Conservation (phyloP, 1,140 invertebrate genomes). For the Brachionus asplanchnoidis region DNA sequence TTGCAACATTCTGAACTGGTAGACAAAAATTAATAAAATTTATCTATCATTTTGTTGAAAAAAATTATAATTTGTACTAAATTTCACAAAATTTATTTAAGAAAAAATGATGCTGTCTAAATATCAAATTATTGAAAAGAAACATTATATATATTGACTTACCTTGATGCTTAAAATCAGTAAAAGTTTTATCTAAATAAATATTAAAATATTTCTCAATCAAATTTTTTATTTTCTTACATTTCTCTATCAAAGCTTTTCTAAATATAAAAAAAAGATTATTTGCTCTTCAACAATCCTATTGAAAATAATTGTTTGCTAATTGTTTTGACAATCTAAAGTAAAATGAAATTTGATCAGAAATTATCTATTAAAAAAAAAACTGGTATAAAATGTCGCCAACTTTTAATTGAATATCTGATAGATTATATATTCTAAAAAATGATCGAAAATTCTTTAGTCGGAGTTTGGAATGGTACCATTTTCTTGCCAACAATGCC, state of each 20-base stretch:
- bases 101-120: too few relatives aligned
- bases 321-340: not conserved
- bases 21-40: too few relatives aligned
- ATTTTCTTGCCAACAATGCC: not conserved
- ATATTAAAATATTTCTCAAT: too few relatives aligned
- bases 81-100: too few relatives aligned
- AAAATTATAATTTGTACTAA: too few relatives aligned
- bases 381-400: not conserved
- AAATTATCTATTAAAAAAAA: not conserved
- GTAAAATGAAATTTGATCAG: not conserved
- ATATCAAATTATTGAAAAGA: too few relatives aligned
- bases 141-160: too few relatives aligned
- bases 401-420: not conserved
- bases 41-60: too few relatives aligned
- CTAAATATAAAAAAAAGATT: not conserved
- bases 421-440: not conserved
- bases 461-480: not conserved
- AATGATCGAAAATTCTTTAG: conserved; percentile 5
- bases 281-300: not conserved
- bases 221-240: too few relatives aligned
- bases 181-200: too few relatives aligned
- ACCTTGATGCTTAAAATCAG: too few relatives aligned
- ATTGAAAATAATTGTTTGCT: not conserved
- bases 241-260: not conserved
- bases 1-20: too few relatives aligned